Evolutionary conservation across 2,113 vertebrate genomes (phyloP), one percentile per base, ranked within the genome.

Genomic region (Rhabdornis inornatus): DNA sequence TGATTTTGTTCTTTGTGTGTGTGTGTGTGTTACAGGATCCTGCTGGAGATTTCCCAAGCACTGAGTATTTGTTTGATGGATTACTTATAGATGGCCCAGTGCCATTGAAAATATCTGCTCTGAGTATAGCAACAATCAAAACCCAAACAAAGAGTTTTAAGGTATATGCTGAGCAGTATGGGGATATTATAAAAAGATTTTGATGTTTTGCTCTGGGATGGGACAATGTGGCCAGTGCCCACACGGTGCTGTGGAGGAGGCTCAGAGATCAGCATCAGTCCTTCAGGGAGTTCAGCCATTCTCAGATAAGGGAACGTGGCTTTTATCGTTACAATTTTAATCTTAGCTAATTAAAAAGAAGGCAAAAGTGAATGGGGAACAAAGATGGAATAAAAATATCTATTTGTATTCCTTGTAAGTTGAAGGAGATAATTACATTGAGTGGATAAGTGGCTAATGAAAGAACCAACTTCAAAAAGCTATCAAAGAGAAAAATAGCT

Each of bases 61-160:
- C 45, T 10, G 4, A 72, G 55, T 86, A 55, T 86, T 96, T 95
- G 79, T 91, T 95, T 74, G 83, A 86, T 69, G 69, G 59, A 88
- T 92, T 91, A 79, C 75, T 96, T 93, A 53, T 27, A 60, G 85
- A 42, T 94, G 93, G 92, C 85, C 49, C 31, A 8, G 12, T 59
- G 92, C 92, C 92, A 94, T 69, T 63, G 68, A 86, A 93, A 96
- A 92, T 95, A 95, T 66, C 76, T 93, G 63, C 56, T 92, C 47
- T 16, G 72, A 90, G 75, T 40, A 44, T 83, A 89, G 87, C 92
- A 96, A 83, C 85, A 92, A 90, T 94, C 66, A 68, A 74, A 94
- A 86, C 78, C 22, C 86, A 92, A 91, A 92, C 70, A 84, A 60
- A 77, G 64, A 0, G 0, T 85, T 66, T 87, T 40, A 80, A 92